phyloP scores from a whole-genome alignment of 2,797 vertebrate species.

The Tachyglossus aculeatus region DNA sequence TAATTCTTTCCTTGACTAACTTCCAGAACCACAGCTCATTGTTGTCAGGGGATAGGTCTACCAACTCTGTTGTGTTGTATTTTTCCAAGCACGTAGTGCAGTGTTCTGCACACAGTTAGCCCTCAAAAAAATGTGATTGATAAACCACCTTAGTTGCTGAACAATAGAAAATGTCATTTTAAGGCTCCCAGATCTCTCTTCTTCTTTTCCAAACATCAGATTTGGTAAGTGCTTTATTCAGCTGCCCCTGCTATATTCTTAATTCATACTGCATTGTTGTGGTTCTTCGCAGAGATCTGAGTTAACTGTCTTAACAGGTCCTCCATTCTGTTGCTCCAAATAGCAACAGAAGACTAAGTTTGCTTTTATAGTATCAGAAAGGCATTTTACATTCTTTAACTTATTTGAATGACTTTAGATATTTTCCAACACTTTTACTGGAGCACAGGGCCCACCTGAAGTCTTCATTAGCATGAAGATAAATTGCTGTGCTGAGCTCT shows the following conservation, averaged over 20 bases:
- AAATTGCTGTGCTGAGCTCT: too few species aligned
- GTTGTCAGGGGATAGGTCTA: too few species aligned
- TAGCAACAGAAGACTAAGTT: background rate
- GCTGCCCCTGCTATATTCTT: slow-evolving; percentile 11
- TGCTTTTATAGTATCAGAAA: background rate
- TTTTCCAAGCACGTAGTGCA: too few species aligned
- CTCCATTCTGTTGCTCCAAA: slow-evolving; percentile 1
- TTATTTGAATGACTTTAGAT: background rate
- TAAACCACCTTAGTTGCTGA: too few species aligned
- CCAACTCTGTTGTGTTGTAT: too few species aligned
- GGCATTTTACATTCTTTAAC: background rate
- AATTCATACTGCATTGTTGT: slow-evolving; percentile 70
- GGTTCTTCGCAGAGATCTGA: slow-evolving; percentile 13
- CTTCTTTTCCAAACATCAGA: background rate
- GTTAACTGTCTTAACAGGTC: background rate
- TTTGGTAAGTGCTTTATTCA: background rate
- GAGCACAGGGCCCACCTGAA: background rate
- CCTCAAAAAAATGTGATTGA: too few species aligned
- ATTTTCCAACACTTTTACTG: slow-evolving; percentile 6
- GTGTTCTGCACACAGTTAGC: too few species aligned
- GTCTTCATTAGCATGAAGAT: too few species aligned
- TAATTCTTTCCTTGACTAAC: slow-evolving; percentile 1
- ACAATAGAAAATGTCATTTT: slow-evolving; percentile 16
- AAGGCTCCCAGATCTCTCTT: background rate
- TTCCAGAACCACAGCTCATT: too few species aligned